Conservation (phyloP, 2,113 vertebrate species). For the Esox niger region DNA sequence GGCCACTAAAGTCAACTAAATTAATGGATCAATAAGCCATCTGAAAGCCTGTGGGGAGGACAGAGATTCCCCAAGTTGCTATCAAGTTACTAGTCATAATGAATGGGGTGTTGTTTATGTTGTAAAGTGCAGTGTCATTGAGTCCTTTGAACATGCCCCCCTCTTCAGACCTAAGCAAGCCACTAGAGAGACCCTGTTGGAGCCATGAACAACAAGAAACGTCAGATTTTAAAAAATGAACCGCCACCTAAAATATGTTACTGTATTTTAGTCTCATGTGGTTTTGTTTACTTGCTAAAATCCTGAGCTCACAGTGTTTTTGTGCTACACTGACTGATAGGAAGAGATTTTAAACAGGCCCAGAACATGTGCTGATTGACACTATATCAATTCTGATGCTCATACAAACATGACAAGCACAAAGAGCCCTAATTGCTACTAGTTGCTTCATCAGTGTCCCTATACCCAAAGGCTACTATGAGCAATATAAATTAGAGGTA, state of each 20-base stretch:
- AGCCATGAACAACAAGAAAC: too few species aligned
- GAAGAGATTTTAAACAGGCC: too few species aligned
- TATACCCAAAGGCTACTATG: slow-evolving; percentile 23
- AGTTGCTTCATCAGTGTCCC: slow-evolving; percentile 16
- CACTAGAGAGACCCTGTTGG: slow-evolving; percentile 48
- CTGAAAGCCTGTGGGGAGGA: slow-evolving; percentile 64
- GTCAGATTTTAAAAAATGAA: too few species aligned
- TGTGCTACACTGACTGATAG: too few species aligned
- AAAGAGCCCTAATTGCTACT: neutral
- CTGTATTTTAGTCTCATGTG: neutral
- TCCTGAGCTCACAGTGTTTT: too few species aligned
- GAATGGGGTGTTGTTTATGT: slow-evolving; percentile 83
- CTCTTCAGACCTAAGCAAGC: slow-evolving; percentile 51
- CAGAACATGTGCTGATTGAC: too few species aligned
- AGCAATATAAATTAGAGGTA: slow-evolving; percentile 43
- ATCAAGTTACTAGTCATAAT: slow-evolving; percentile 77
- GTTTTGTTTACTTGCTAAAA: neutral
- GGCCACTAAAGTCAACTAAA: slow-evolving; percentile 72
- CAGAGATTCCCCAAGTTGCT: slow-evolving; percentile 60
- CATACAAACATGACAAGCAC: slow-evolving; percentile 12
- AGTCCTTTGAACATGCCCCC: slow-evolving; percentile 66
- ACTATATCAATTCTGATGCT: slow-evolving; percentile 3
- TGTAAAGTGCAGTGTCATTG: slow-evolving; percentile 71
- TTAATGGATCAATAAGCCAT: slow-evolving; percentile 76
- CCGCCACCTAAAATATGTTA: too few species aligned